phyloP scores from a whole-genome alignment of 2,888 invertebrate species.

The Gisinianus flammeolus region DNA sequence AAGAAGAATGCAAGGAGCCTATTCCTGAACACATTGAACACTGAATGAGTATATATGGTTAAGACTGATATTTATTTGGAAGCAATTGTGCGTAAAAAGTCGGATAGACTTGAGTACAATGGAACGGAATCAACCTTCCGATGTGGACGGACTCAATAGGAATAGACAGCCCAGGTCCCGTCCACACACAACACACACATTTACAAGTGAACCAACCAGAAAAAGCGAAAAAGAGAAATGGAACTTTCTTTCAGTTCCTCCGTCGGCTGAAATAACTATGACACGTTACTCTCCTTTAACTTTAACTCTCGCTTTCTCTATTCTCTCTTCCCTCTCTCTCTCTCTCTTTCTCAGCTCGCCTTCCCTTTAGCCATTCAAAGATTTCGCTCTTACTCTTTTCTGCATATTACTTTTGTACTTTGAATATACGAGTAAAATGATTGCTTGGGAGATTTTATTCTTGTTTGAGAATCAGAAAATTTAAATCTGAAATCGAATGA shows the following conservation, averaged over 20 bases:
- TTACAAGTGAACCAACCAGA: no score
- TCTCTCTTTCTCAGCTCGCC: not conserved
- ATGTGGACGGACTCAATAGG: not conserved
- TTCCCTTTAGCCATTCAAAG: not conserved
- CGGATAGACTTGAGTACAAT: not conserved
- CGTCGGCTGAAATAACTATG: no score
- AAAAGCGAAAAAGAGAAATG: no score
- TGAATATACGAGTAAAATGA: not conserved
- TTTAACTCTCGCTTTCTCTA: not conserved
- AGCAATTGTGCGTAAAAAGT: not conserved
- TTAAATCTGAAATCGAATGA: no score
- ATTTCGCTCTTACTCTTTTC: not conserved
- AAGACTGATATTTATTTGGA: not conserved
- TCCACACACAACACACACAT: no score
- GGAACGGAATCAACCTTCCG: not conserved
- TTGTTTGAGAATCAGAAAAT: no score
- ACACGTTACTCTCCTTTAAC: not conserved
- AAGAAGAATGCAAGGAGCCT: not conserved
- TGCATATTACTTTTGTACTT: not conserved
- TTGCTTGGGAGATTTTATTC: no score
- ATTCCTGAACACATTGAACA: no score
- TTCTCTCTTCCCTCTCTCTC: not conserved
- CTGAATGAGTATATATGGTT: no score
- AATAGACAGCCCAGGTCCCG: not conserved
- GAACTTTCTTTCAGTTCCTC: no score